Evolutionary conservation across 1,140 invertebrate species (phyloP).

Genomic region (Aphis craccivora): DNA sequence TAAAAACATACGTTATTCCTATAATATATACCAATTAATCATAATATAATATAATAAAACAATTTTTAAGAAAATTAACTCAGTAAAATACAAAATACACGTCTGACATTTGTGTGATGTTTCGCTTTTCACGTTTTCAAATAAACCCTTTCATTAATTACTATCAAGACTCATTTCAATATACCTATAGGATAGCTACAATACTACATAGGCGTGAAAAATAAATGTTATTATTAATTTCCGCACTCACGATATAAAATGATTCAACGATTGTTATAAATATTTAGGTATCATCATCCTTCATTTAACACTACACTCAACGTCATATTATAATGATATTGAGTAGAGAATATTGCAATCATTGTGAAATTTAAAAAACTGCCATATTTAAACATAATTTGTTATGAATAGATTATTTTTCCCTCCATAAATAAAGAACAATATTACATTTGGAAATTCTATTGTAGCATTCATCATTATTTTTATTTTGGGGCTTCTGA

Average conservation of each 20-base stretch:
- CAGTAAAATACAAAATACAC: not conserved
- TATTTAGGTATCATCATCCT: not conserved
- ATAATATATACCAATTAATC: not conserved
- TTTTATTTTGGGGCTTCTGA: not conserved
- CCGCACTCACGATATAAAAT: not conserved
- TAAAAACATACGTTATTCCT: not conserved
- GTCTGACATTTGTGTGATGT: not conserved
- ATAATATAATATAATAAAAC: not conserved
- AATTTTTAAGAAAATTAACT: not conserved
- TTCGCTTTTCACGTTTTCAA: not conserved
- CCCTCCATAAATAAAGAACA: not conserved
- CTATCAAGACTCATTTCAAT: not conserved
- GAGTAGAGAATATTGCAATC: not conserved
- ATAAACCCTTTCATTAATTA: not conserved
- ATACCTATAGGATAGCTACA: not conserved
- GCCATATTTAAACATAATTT: not conserved
- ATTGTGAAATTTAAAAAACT: not conserved
- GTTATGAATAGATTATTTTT: not conserved
- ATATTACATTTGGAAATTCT: not conserved
- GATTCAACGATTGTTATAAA: not conserved
- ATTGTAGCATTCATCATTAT: not conserved
- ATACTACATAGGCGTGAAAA: not conserved
- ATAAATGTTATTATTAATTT: not conserved
- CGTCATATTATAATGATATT: not conserved
- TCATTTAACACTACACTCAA: not conserved